Evolutionary conservation across 2,113 vertebrate species (phyloP).

Genomic region (Corvus moneduloides): DNA sequence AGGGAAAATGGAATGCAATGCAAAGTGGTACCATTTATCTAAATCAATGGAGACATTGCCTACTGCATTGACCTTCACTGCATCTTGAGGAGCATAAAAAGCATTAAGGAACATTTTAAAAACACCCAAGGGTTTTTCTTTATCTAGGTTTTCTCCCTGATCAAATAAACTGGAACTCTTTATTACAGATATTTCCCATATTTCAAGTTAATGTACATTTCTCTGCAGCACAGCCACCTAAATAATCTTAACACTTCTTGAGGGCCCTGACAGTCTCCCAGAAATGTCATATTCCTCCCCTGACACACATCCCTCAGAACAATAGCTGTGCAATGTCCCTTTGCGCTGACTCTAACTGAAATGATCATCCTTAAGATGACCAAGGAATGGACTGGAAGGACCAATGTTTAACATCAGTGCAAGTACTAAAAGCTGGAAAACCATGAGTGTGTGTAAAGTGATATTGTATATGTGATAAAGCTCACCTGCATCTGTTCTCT

Average conservation of each 20-base stretch:
- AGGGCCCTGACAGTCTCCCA: slow-evolving; percentile 31
- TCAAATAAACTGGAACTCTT: slow-evolving; percentile 56
- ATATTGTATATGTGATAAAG: rapidly evolving
- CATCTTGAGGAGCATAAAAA: slow-evolving; percentile 48
- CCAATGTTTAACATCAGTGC: slow-evolving; percentile 9
- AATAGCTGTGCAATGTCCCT: slow-evolving; percentile 40
- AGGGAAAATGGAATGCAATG: slow-evolving; percentile 55
- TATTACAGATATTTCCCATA: slow-evolving; percentile 46
- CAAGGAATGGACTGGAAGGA: slow-evolving; percentile 17
- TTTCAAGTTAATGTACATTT: slow-evolving; percentile 44
- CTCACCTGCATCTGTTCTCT: background rate
- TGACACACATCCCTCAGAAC: slow-evolving; percentile 50
- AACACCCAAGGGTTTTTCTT: slow-evolving; percentile 44
- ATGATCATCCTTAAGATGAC: background rate
- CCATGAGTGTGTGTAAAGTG: background rate
- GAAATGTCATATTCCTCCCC: slow-evolving; percentile 50
- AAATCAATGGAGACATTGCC: slow-evolving; percentile 66
- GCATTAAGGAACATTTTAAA: slow-evolving; percentile 41
- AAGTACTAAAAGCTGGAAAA: background rate
- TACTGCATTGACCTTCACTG: slow-evolving; percentile 64
- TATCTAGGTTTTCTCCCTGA: slow-evolving; percentile 17
- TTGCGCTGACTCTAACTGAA: slow-evolving; percentile 11
- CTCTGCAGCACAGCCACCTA: slow-evolving; percentile 19
- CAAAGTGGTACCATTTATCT: slow-evolving; percentile 62
- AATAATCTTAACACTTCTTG: slow-evolving; percentile 36